Base-by-base conservation (phyloP, 2,888 invertebrate genomes). In the Hirtodrosophila trivittata region DNA sequence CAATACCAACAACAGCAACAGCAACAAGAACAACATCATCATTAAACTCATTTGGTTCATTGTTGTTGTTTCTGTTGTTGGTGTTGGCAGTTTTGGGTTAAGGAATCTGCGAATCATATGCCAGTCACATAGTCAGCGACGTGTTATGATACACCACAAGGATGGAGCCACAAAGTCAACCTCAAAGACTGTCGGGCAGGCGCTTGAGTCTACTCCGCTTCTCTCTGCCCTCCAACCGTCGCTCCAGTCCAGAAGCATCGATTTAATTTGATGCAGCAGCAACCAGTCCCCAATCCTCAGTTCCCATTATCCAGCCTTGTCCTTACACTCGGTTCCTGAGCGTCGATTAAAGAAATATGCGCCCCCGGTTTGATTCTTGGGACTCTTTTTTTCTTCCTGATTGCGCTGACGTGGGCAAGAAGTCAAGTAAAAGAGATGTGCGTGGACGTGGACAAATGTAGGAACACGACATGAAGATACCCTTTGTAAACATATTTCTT, bases 261-360 rank as follows among this genome's bases (percentile, higher is more conserved):
- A 88, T 88, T 88, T 86, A 86, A 86, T 88, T 86, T 87, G 86
- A 78, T 72, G 83, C 69, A 58, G 59, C 70, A 70, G 51, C 64
- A 39, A 13, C 32, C 13, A 30, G 52, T 47, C 41, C 43, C 14
- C 37, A 32, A 32, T 14, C 38, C 6, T 9, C 10, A 16, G 52
- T 25, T n/a, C 6, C 25, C 25, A 25, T 3, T 25, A 3, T 25
- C 7, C 5, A 9, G 21, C 13, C 18, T 14, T 18, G 9, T 30
- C 46, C 33, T 21, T 30, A 41, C 70, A 66, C 65, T 74, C 74
- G 58, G 76, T 75, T 60, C 39, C 73, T 47, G 65, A 57, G 67
- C 84, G 86, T 81, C 86, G 84, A 84, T 84, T 84, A 84, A 84
- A 73, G 81, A 80, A 82, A 82, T 78, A 83, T 85, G 83, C 74